phyloP scores from a whole-genome alignment of 2,797 vertebrate species.

The Apodemus agrarius region DNA sequence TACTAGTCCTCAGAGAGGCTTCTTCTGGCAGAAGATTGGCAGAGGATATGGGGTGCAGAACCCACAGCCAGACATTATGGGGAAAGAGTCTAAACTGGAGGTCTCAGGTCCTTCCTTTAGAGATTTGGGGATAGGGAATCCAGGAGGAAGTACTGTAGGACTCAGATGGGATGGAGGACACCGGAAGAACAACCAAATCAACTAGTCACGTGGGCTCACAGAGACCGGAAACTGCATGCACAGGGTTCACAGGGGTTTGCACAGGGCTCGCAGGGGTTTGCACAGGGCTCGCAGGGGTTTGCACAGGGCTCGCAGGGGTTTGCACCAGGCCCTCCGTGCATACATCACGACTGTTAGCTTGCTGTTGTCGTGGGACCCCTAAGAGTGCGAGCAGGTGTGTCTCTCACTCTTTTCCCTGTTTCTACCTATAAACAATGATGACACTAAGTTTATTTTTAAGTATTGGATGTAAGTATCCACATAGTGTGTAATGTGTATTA shows the following conservation, averaged over 20 bases:
- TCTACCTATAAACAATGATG: neutral
- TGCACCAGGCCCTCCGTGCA: neutral
- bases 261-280: neutral
- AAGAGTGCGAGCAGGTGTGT: neutral
- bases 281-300: neutral
- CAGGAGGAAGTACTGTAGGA: neutral
- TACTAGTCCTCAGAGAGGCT: neutral
- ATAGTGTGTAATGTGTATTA: neutral
- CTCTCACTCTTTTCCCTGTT: neutral
- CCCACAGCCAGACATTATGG: neutral
- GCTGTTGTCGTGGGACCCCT: neutral
- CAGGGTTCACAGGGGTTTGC: neutral
- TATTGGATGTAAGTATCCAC: neutral
- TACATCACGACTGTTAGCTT: neutral
- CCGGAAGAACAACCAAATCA: neutral
- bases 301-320: neutral
- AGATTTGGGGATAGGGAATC: neutral
- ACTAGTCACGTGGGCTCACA: neutral
- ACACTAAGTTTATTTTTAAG: neutral
- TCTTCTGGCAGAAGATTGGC: neutral
- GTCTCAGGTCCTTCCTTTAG: neutral
- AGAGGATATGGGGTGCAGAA: neutral
- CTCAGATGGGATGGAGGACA: neutral
- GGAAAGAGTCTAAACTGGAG: neutral
- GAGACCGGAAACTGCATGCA: neutral